Evolutionary conservation across 1,140 invertebrate genomes (phyloP), one percentile per base, ranked within the genome.

Genomic region (Drosophila novamexicana): DNA sequence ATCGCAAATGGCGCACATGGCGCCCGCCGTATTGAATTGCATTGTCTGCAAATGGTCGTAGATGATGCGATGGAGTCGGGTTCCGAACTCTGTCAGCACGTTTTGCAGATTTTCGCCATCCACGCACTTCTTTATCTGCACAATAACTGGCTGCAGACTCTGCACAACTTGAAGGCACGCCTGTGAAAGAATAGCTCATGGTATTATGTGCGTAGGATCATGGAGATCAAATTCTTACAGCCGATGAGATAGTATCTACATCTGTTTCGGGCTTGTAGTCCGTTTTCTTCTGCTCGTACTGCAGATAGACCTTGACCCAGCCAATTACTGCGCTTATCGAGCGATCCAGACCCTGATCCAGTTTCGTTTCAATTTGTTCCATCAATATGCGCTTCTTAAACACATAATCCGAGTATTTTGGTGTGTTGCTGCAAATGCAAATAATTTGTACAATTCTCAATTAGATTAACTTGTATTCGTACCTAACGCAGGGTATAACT

Each of bases 1-100:
- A 94, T 99, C 99, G 93, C 98, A 99, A 72, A 99, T 98, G 1
- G 97, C 97, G 92, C 98, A 96, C 97, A 99, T 99, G 2, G 98
- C 98, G 63, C 98, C 98, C 66, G 97, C 95, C 16, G 97, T 97
- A 93, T 98, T 99, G 89, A 98, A 99, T 88, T 98, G 97, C 94
- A 97, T 99, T 81, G 97, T 97, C 77, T 97, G 96, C 44, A 99
- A 93, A 93, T 99, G 98, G 80, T 99, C 98, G 85, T 98, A 98
- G 59, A 99, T 96, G n/a, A 98, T 96, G 65, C 98, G 93, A 93
- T 99, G 98, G 72, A 99, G 95, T 53, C 98, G 93, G 18, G 96
- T 95, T 1, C 98, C 98, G 1, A 99, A 93, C 93, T 99, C 98
- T 22, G 96, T 95, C 10, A 98, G 93, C 5, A 98, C 95, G 29